Conservation (phyloP, 2,888 invertebrate genomes). For the Lacanobia wlatinum region DNA sequence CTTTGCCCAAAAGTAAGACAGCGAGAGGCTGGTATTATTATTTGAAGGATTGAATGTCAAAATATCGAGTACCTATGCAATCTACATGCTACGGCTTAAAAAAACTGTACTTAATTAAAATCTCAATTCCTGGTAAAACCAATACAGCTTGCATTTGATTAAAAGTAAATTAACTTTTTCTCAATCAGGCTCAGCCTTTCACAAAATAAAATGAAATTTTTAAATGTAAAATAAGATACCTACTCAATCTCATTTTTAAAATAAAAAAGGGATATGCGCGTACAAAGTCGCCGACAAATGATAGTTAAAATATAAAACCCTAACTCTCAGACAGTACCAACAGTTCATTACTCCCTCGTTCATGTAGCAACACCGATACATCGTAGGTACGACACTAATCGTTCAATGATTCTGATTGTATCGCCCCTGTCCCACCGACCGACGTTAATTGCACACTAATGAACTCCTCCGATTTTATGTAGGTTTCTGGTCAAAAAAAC, state of each 20-base stretch:
- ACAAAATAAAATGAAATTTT: slow-evolving; percentile 10
- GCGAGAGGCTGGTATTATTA: not conserved
- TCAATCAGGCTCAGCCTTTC: slow-evolving; percentile 1
- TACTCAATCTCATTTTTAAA: not conserved
- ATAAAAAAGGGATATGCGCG: too few relatives aligned
- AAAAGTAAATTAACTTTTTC: slow-evolving; percentile 1
- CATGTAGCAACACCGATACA: slow-evolving; percentile 29
- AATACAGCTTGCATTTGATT: slow-evolving; percentile 6
- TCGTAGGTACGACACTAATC: slow-evolving; percentile 45
- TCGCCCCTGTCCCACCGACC: not conserved
- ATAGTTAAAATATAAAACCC: not conserved
- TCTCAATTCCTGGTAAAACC: not conserved
- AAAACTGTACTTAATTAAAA: not conserved
- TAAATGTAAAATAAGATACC: not conserved
- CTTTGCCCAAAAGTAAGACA: too few relatives aligned
- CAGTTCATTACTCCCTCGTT: slow-evolving; percentile 11
- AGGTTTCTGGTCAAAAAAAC: not conserved
- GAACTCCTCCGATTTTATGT: slow-evolving; percentile 8
- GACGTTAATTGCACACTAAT: slow-evolving; percentile 23
- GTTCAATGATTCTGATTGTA: slow-evolving; percentile 41
- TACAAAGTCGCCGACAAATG: too few relatives aligned
- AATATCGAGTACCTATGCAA: not conserved
- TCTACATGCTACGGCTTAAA: not conserved
- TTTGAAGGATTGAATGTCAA: not conserved
- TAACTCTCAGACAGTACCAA: not conserved